These are phyloP conservation scores for Gryon sp. DNA, from an alignment of 1,140 invertebrate species.

Conservation along the genomic window DNA sequence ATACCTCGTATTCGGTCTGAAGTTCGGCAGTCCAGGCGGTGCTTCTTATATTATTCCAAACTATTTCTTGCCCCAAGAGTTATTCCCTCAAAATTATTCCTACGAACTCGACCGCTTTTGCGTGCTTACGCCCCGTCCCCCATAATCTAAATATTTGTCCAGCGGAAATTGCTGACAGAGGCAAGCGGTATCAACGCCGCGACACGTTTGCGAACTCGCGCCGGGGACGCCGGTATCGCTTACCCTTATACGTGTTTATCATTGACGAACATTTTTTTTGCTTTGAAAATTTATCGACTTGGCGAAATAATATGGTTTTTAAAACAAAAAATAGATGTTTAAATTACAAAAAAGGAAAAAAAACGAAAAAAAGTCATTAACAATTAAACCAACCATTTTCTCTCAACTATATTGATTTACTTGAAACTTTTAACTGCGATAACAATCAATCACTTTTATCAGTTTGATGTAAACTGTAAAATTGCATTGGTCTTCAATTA, in stretches of 20 bases:
- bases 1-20: constrained; percentile 25
- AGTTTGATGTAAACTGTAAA: no score
- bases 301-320: no score
- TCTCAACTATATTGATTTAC: no score
- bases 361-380: no score
- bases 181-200: constrained; percentile 44
- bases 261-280: constrained; percentile 16
- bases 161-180: constrained; percentile 56
- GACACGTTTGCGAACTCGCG: constrained; percentile 55
- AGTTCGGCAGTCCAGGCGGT: constrained; percentile 41
- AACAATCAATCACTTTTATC: no score
- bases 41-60: constrained; percentile 60
- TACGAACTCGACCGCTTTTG: constrained; percentile 9
- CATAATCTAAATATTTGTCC: constrained; percentile 61
- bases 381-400: no score
- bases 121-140: background rate
- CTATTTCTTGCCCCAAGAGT: constrained; percentile 50
- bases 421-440: no score
- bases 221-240: constrained; percentile 10
- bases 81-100: constrained; percentile 59
- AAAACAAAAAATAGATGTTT: no score
- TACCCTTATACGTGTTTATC: constrained; percentile 57
- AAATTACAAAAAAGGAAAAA: no score
- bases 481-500: no score
- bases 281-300: constrained; percentile 52